A percentile compares a stretch with the other conserved stretches of the same genome.
phyloP scores from a whole-genome alignment of 2,888 invertebrate species.

The Plagiodera versicolora region DNA sequence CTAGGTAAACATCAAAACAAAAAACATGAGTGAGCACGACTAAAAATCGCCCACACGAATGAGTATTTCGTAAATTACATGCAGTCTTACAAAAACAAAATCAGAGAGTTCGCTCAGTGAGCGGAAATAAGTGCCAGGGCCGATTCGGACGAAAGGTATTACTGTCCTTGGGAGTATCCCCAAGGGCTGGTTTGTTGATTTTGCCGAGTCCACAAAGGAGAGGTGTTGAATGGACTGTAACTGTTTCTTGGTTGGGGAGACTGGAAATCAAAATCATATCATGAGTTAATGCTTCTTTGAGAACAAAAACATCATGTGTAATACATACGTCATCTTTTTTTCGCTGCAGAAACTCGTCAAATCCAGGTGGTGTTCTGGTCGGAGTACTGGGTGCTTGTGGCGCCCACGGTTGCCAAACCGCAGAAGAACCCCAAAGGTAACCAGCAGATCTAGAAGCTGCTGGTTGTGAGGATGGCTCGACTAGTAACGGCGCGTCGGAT shows the following conservation, averaged over 20 bases:
- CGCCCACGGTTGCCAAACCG: conserved; percentile 54
- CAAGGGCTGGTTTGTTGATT: conserved; percentile 51
- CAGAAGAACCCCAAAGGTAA: conserved; percentile 53
- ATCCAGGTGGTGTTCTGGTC: conserved; percentile 53
- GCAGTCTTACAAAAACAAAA: conserved; percentile 43
- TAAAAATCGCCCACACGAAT: conserved; percentile 39
- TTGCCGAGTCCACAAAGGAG: conserved; percentile 53
- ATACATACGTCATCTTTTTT: conserved; percentile 32
- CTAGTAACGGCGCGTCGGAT: conserved; percentile 35
- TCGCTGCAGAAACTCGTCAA: conserved; percentile 36
- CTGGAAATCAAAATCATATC: conserved; percentile 12
- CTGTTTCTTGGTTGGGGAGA: conserved; percentile 32
- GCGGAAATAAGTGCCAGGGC: conserved; percentile 41
- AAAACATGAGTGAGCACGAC: conserved; percentile 32
- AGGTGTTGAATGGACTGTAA: conserved; percentile 53
- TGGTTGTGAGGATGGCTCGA: conserved; percentile 15
- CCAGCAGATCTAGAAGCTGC: conserved; percentile 36
- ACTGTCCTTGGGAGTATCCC: conserved; percentile 42
- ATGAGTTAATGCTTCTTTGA: too few species aligned
- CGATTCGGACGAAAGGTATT: conserved; percentile 24
- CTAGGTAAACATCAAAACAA: conserved; percentile 31
- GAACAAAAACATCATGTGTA: too few species aligned
- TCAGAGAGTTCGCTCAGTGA: conserved; percentile 25
- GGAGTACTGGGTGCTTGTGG: conserved; percentile 46
- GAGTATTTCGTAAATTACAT: conserved; percentile 44